Evolutionary conservation across 2,888 invertebrate species (phyloP), one percentile per base, ranked within the genome.

Genomic region (Drosophila macrospina): DNA sequence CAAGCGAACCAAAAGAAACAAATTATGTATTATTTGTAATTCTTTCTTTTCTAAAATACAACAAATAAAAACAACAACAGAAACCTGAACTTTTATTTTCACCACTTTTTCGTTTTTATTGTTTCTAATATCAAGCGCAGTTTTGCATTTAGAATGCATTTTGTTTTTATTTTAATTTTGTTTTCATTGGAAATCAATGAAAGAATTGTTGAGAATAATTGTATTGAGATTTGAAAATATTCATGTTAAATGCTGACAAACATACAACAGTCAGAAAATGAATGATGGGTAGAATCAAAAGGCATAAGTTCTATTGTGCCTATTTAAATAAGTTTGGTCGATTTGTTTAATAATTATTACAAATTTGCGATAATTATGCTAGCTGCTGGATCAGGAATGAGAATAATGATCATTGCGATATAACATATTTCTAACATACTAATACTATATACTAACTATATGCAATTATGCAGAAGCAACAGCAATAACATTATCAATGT

Each of bases 1-100:
- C 80, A 80, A 77, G 80, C 80, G 80, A 87, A 87, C 86, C 88
- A 87, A 84, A 85, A 85, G 80, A 87, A 87, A 82, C 82, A 86
- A 85, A 87, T 84, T 87, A 76, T 84, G 88, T 84, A 84, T 84
- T 83, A 84, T 84, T 84, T 87, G 84, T 84, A 84, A 84, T 84
- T 84, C 81, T 84, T 85, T 84, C 78, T 82, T 85, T 85, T 74
- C 76, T 74, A 74, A 83, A 83, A 87, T 74, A 77, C 74, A 77
- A 75, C 84, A 82, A 81, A 82, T 80, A 82, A 83, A 54, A 70
- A 72, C 15, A 77, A 74, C 61, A 54, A 66, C 37, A 72, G 60
- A 80, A 68, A 69, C 63, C 72, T 59, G 42, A 34, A 70, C 16
- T 62, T 61, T 74, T 65, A 61, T 65, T 52, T 74, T 56, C 24